Percentiles rank a stretch among this genome's conserved stretches.
Conservation (phyloP, 2,113 vertebrate species). For the Chionodraco myersi region DNA sequence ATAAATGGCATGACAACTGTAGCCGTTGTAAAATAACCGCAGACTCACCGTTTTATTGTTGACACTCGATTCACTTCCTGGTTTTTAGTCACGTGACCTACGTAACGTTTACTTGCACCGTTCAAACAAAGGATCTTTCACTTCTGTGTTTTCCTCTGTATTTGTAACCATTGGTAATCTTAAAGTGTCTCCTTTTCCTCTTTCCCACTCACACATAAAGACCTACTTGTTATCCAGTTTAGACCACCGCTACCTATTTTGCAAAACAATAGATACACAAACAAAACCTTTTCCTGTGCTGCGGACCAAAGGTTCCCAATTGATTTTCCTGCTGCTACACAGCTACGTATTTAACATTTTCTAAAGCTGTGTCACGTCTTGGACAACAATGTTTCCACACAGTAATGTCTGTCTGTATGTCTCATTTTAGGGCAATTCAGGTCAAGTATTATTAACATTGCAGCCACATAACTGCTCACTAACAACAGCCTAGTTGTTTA, state of each 20-base stretch:
- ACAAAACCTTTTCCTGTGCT: background rate
- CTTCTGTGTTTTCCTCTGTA: background rate
- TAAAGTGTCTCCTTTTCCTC: background rate
- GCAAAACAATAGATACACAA: background rate
- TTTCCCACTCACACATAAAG: fast-evolving
- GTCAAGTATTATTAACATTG: background rate
- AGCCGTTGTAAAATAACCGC: conserved; percentile 16
- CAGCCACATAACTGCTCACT: too few species aligned
- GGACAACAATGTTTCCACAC: conserved; percentile 10
- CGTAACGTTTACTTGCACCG: conserved; percentile 21
- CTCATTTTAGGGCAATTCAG: background rate
- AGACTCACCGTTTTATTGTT: conserved; percentile 65
- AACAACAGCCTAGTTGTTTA: too few species aligned
- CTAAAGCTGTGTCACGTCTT: conserved; percentile 10
- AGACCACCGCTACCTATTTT: background rate
- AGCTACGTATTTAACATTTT: background rate
- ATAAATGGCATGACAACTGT: background rate
- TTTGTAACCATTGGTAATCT: background rate
- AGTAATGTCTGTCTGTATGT: background rate
- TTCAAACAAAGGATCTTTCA: background rate
- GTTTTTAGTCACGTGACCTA: conserved; percentile 62
- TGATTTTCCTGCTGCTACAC: conserved; percentile 8
- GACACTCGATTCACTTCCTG: conserved; percentile 63
- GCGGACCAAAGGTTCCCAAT: background rate
- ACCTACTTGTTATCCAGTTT: background rate